Evolutionary conservation across 2,888 invertebrate species (phyloP).

Genomic region (Caenorhabditis panamensis): DNA sequence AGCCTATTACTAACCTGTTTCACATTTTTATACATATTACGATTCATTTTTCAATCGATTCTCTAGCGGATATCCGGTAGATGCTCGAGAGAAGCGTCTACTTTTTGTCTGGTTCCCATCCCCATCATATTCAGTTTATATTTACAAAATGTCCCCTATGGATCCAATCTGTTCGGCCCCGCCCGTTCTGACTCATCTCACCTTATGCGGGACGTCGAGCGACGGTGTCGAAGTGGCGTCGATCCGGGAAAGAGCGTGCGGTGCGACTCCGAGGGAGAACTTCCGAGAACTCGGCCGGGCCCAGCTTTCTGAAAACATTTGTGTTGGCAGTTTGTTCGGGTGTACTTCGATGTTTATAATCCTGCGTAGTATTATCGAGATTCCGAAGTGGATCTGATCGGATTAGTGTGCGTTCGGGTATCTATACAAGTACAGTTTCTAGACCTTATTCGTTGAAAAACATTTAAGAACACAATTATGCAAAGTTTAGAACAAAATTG

Average conservation of each 20-base stretch:
- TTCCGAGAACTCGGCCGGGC: constrained; percentile 34
- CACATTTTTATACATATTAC: constrained; percentile 40
- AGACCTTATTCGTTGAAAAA: too few relatives aligned
- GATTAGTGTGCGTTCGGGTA: not conserved
- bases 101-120: constrained; percentile 20
- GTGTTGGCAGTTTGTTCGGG: not conserved
- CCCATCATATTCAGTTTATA: constrained; percentile 19
- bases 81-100: not conserved
- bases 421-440: not conserved
- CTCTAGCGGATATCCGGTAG: not conserved
- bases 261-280: constrained; percentile 45
- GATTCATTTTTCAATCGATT: constrained; percentile 10
- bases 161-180: constrained; percentile 6
- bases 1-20: not conserved
- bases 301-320: constrained; percentile 52
- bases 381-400: not conserved
- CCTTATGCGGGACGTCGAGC: constrained; percentile 42
- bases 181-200: constrained; percentile 31
- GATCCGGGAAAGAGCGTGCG: constrained; percentile 29
- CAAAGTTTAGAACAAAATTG: not conserved
- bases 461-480: too few relatives aligned
- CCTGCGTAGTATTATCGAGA: not conserved
- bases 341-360: not conserved
- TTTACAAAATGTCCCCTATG: constrained; percentile 17
- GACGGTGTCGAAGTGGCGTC: constrained; percentile 51